Evolutionary conservation across 2,888 invertebrate genomes (phyloP), one percentile per base, ranked within the genome.

Genomic region (Pyrrhia umbra): DNA sequence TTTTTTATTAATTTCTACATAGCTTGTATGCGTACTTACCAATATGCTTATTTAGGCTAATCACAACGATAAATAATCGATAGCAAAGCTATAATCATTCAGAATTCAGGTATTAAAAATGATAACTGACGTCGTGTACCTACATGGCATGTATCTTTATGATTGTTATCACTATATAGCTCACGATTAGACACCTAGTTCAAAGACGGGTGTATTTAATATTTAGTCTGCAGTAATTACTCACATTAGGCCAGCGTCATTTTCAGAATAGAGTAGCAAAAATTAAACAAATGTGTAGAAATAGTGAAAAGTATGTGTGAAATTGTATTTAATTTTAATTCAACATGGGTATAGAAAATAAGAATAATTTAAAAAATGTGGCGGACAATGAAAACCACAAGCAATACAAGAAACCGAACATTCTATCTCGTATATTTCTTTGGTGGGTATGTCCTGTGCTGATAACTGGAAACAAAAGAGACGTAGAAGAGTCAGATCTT

Each of bases 401-500:
- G 67, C 86, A 88, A 65, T 83, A 85, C 49, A 85, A 69, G 56
- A 90, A 89, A n/a, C 91, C 93, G 0, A 93, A 93, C 67, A 62
- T 91, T 45, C 64, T 95, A 1, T 93, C 95, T 1, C 85, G 83
- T 65, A 52, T 95, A 18, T 94, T 95, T 67, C 78, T 95, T 37
- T 95, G 95, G 85, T 95, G 95, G 95, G 85, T 95, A 63, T 92
- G 92, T 68, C 95, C 95, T 8, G 91, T 95, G 54, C 80, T 95
- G 8, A 88, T 93, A 58, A 95, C 94, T 76, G 96, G 97, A 5
- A 94, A 95, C 61, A 93, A 86, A 80, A 92, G 95, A 72, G 96
- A 96, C 65, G 90, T 98, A 10, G 96, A 96, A 77, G 95, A 96
- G 54, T 91, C 94, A 8, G 97, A 98, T 88, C 92, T 98, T 21